Conservation (phyloP, 2,888 invertebrate genomes). For the Diogma glabrata region DNA sequence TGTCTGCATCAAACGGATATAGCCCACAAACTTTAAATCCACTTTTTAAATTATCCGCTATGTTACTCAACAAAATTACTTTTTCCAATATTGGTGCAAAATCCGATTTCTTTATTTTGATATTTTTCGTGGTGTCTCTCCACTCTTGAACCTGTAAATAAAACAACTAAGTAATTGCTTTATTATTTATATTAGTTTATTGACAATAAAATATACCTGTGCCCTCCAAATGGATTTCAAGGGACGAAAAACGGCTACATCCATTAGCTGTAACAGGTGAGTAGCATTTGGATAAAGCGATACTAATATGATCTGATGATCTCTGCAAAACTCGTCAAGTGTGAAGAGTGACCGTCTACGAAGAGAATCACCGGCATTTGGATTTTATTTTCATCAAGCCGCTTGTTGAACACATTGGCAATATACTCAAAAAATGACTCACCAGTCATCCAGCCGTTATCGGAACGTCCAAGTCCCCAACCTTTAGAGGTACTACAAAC, state of each 20-base stretch:
- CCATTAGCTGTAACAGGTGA: neutral
- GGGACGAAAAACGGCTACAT: too few relatives aligned
- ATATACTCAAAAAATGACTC: neutral
- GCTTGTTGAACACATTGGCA: neutral
- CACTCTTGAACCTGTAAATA: too few relatives aligned
- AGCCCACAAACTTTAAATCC: slow-evolving; percentile 1
- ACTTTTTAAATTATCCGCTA: neutral
- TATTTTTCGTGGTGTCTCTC: too few relatives aligned
- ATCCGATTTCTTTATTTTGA: too few relatives aligned
- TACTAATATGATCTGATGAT: neutral
- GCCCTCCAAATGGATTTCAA: too few relatives aligned
- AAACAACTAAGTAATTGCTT: too few relatives aligned
- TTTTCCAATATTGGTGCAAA: too few relatives aligned
- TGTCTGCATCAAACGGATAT: neutral
- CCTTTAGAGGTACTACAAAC: neutral
- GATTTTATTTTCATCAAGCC: neutral
- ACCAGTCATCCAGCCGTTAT: slow-evolving; percentile 1
- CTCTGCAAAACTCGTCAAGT: neutral
- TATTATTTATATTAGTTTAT: too few relatives aligned
- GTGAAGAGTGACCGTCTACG: neutral
- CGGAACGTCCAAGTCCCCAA: neutral
- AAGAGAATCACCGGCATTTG: neutral
- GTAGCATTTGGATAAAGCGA: neutral
- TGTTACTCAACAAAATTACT: too few relatives aligned
- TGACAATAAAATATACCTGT: too few relatives aligned